Evolutionary conservation across 2,888 invertebrate genomes (phyloP), one percentile per base, ranked within the genome.

Genomic region (Peribatodes rhomboidaria): DNA sequence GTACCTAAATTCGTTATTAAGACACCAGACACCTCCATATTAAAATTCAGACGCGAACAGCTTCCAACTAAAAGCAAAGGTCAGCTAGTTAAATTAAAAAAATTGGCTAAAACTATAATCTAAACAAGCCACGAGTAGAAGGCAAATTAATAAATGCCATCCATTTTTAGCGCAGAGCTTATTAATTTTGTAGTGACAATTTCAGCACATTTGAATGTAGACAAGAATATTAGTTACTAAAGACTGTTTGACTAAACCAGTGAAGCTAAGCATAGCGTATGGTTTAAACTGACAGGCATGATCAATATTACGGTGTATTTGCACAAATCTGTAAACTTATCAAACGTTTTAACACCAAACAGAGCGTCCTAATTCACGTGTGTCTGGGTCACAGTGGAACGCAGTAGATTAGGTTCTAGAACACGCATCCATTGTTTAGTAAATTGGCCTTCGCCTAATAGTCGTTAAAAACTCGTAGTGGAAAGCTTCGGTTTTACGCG

Each of bases 311-410:
- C 13, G 75, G 79, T 76, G 87, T 89, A 87, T 92, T 92, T 88
- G 84, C 84, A 80, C 78, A 84, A 85, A 88, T 88, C 85, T 83
- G 86, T 88, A 86, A 82, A 88, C 83, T 84, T 84, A 86, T 88
- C 83, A 81, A 79, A 83, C 84, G 81, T 88, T 90, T 90, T 90
- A 88, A 87, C 89, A 88, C 89, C 90, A 85, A 89, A 89, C 84
- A 89, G 75, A 79, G 78, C 77, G 77, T 85, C 81, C 83, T 81
- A 83, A 84, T 84, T 84, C 83, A 81, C 83, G 79, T 81, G 79
- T 79, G 71, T 73, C 74, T 39, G 66, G 65, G 67, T 44, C 62
- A 39, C 53, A 13, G 53, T 58, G 41, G 20, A 53, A 13, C 4
- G 0, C 57, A 63, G 53, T 54, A 18, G 35, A 0, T 39, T 16